Conservation (phyloP, 2,113 vertebrate species). For the Micromys minutus region DNA sequence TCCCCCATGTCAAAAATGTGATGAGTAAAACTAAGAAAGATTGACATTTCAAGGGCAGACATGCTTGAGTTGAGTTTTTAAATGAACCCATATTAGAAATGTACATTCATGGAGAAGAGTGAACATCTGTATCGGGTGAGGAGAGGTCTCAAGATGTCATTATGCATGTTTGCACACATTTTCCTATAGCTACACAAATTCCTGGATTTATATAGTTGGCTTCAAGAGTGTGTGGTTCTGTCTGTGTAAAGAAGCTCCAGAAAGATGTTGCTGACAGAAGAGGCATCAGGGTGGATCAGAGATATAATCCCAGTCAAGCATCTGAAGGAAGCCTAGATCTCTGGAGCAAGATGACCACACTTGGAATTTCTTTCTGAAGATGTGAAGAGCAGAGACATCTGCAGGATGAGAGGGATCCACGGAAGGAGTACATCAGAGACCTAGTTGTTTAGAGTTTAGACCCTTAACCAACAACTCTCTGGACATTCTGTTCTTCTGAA, state of each 20-base stretch:
- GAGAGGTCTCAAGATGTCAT: too few species aligned
- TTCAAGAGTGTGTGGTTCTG: not conserved
- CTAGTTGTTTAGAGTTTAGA: not conserved
- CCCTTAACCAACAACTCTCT: too few species aligned
- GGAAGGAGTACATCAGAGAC: not conserved
- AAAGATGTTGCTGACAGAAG: not conserved
- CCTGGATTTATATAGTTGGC: not conserved
- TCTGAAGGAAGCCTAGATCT: not conserved
- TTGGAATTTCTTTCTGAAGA: not conserved
- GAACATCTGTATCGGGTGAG: too few species aligned
- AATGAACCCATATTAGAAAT: not conserved
- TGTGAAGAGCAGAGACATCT: not conserved
- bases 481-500: not conserved
- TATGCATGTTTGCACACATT: not conserved
- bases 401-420: not conserved
- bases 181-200: not conserved
- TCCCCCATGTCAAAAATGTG: rapidly evolving
- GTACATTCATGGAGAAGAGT: not conserved
- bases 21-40: not conserved
- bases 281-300: not conserved
- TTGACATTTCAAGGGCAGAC: not conserved
- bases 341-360: rapidly evolving
- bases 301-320: rapidly evolving
- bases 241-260: not conserved
- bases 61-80: not conserved